These are phyloP conservation scores for Prionace glauca DNA, from an alignment of 2,797 vertebrate species.

Conservation along the genomic window DNA sequence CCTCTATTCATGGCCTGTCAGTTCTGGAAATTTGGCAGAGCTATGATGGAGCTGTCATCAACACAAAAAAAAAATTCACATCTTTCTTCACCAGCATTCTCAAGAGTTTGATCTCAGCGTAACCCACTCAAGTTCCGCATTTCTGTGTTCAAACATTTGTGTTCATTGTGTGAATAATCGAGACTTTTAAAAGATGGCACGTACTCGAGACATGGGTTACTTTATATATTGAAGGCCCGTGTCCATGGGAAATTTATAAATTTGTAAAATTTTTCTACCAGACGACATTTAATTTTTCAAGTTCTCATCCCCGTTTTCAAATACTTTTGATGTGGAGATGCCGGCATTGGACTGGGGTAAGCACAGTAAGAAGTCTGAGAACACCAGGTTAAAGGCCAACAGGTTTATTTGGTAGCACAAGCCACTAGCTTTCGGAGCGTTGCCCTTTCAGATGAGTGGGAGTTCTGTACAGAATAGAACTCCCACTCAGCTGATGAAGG, in stretches of 20 bases:
- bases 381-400: no score
- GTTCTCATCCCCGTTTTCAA: background rate
- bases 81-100: background rate
- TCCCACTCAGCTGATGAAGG: no score
- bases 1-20: background rate
- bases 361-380: no score
- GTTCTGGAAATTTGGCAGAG: background rate
- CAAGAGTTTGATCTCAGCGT: background rate
- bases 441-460: no score
- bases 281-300: background rate
- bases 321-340: background rate
- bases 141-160: background rate
- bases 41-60: background rate
- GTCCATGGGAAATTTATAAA: background rate
- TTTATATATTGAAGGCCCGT: background rate
- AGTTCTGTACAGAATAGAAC: no score
- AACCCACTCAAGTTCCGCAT: background rate
- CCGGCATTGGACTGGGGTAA: no score
- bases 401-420: no score
- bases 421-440: no score
- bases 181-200: background rate
- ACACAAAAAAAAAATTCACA: background rate
- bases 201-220: background rate
- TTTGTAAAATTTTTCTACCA: background rate
- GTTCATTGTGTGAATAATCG: background rate